Percentiles rank a stretch among this genome's conserved stretches.
phyloP scores from a whole-genome alignment of 1,140 invertebrate genomes.

The Meteorus sp. region DNA sequence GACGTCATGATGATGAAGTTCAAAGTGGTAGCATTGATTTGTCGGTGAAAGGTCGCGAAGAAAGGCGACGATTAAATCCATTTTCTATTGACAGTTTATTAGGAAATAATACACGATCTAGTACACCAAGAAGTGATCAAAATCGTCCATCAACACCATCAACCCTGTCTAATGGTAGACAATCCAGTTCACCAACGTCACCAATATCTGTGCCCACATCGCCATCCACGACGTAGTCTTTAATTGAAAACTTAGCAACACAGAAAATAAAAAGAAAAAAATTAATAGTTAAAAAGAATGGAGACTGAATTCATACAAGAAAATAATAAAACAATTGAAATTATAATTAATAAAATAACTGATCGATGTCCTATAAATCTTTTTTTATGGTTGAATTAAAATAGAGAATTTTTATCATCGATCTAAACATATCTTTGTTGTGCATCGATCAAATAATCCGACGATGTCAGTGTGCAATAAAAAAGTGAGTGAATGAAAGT shows the following conservation, averaged over 20 bases:
- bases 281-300: background rate
- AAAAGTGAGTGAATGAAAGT: too few relatives aligned
- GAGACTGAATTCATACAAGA: conserved; percentile 21
- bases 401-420: background rate
- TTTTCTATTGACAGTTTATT: conserved; percentile 85
- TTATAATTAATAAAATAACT: conserved; percentile 10
- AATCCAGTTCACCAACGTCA: conserved; percentile 45
- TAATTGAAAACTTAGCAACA: conserved; percentile 1
- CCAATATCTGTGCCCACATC: conserved; percentile 48
- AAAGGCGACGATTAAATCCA: conserved; percentile 70
- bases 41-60: conserved; percentile 58
- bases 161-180: conserved; percentile 44
- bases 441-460: conserved; percentile 3
- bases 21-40: conserved; percentile 56
- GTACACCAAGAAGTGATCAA: conserved; percentile 32
- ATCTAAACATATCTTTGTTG: background rate
- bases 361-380: conserved; percentile 3
- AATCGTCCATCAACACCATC: conserved; percentile 32
- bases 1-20: conserved; percentile 49
- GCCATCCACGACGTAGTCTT: conserved; percentile 54
- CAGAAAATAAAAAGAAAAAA: background rate
- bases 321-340: background rate
- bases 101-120: conserved; percentile 65
- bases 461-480: too few relatives aligned
- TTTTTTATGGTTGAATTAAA: background rate